phyloP scores from a whole-genome alignment of 2,797 vertebrate genomes.

The Rhabdophis nuchalis region DNA sequence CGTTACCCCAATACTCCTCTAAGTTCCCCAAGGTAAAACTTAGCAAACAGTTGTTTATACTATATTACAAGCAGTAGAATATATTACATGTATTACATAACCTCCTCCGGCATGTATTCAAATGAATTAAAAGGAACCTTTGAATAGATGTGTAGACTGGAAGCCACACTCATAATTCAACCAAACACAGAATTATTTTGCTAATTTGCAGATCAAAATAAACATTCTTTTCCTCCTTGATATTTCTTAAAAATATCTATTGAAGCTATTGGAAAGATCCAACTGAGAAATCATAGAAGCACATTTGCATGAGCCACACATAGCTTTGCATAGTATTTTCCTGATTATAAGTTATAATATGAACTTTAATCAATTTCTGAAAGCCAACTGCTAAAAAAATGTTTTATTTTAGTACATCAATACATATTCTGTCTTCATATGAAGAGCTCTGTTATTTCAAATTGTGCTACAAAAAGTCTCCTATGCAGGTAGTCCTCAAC shows the following conservation, averaged over 20 bases:
- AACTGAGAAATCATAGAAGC: not conserved
- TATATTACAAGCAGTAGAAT: not conserved
- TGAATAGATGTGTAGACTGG: not conserved
- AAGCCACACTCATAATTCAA: not conserved
- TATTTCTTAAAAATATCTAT: not conserved
- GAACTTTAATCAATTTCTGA: not conserved
- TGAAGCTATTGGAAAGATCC: not conserved
- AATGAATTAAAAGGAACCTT: not conserved
- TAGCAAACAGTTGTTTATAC: not conserved
- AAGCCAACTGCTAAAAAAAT: not conserved
- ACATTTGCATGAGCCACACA: not conserved
- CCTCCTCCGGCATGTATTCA: not conserved
- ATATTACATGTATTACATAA: not conserved
- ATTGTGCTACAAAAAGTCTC: not conserved
- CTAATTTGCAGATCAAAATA: not conserved
- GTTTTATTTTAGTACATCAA: not conserved
- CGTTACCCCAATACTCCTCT: not conserved
- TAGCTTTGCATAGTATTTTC: not conserved
- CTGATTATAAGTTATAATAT: not conserved
- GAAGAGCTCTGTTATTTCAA: not conserved
- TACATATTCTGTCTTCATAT: not conserved
- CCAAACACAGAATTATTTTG: not conserved
- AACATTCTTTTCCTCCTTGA: too few species aligned
- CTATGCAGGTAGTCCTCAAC: not conserved
- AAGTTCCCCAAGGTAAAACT: not conserved